These are phyloP conservation scores for Frankliniella fusca DNA, from an alignment of 2,888 invertebrate genomes.

Conservation along the genomic window DNA sequence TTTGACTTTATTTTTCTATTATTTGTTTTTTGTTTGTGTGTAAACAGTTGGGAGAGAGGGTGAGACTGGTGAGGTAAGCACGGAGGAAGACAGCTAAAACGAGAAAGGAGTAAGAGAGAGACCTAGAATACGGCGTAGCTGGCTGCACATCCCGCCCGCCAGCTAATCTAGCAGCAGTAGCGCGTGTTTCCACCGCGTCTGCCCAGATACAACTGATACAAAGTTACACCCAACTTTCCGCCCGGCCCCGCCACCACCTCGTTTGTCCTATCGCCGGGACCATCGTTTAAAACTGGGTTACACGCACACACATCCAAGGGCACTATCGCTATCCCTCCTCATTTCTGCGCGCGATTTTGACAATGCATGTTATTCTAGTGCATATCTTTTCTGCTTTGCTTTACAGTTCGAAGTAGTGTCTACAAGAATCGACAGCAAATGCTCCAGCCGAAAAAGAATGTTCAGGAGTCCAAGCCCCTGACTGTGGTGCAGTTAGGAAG, in stretches of 20 bases:
- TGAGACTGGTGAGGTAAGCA: background rate
- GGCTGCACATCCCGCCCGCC: background rate
- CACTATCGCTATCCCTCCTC: background rate
- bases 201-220: background rate
- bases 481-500: too few species aligned
- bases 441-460: too few species aligned
- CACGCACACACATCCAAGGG: background rate
- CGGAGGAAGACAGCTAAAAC: background rate
- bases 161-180: background rate
- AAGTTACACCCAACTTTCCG: background rate
- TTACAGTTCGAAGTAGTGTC: too few species aligned
- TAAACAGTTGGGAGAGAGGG: background rate
- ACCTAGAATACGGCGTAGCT: background rate
- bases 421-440: too few species aligned
- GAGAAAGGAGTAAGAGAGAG: background rate
- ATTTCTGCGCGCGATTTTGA: too few species aligned
- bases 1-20: background rate
- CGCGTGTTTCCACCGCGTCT: background rate
- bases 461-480: too few species aligned
- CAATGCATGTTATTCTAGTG: too few species aligned
- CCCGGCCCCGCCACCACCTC: background rate
- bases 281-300: slow-evolving; percentile 1
- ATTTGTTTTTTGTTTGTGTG: background rate
- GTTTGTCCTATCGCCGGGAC: background rate
- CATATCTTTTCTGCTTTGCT: too few species aligned